Base-by-base conservation (phyloP, 2,113 vertebrate species). In the Galemys pyrenaicus region DNA sequence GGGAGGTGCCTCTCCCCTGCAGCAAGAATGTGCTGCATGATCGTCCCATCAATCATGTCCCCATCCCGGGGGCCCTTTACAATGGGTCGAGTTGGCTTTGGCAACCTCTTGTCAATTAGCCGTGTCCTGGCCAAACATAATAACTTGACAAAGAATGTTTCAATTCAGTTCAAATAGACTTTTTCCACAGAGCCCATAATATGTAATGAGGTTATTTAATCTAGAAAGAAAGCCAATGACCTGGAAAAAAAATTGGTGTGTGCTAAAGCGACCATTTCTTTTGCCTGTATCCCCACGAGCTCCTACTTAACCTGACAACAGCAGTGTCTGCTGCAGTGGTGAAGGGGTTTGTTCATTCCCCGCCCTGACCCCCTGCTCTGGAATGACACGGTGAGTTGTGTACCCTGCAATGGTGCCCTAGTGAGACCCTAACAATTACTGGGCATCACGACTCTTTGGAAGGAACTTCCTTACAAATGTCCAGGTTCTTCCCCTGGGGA, bases 141-240 rank as follows among this genome's bases (percentile, higher is more conserved):
- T 73, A 91, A 87, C 22, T 44, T 92, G 60, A 94, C 0, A 84
- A 64, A 95, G 85, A 49, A 92, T 44, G 11, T 70, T 92, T 91
- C 94, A 96, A 60, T 82, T 94, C 78, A 83, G 54, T 89, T 94
- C 79, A 39, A 97, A 96, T 62, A 85, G 77, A 75, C 79, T 95
- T 0, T 56, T 71, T 97, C 79, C 86, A 77, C 81, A 90, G 81
- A 94, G 67, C 85, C 75, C 80, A 86, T 82, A 92, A 96, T 84
- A 96, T 15, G 6, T 92, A 94, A 89, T 84, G 95, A 81, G 95
- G 70, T 95, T 97, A 95, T 88, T 93, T 93, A 91, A 97, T 89
- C 82, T 85, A 77, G 94, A 87, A 97, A 94, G 88, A 28, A 97
- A 97, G 89, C 64, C 73, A 95, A 41, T 70, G 58, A 97, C 60